phyloP scores from a whole-genome alignment of 2,888 invertebrate genomes.

The Cyaniris semiargus region DNA sequence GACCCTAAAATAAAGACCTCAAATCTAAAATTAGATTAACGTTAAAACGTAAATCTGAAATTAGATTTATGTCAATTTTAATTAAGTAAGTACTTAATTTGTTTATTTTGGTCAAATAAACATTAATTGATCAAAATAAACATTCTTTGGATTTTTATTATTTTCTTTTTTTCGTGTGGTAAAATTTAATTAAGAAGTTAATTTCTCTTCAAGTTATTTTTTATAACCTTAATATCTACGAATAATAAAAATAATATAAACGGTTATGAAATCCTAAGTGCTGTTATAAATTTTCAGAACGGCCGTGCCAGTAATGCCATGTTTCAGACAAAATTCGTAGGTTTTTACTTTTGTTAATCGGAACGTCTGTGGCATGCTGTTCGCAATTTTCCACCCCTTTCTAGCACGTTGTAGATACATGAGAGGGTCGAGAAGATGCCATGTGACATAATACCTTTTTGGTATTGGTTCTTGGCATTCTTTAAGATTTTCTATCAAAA shows the following conservation, averaged over 20 bases:
- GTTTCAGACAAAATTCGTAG: slow-evolving; percentile 61
- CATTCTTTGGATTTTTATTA: not conserved
- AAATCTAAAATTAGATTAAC: too few species aligned
- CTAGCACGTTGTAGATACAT: not conserved
- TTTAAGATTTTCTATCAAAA: too few species aligned
- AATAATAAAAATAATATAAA: too few species aligned
- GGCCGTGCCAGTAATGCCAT: slow-evolving; percentile 56
- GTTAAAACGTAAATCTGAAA: too few species aligned
- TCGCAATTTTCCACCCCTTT: slow-evolving; percentile 8
- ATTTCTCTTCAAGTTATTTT: not conserved
- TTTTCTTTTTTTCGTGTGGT: not conserved
- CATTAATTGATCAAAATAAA: too few species aligned
- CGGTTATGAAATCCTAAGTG: not conserved
- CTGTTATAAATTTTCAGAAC: slow-evolving; percentile 58
- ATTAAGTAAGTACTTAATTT: not conserved
- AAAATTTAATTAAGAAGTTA: not conserved
- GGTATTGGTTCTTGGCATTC: too few species aligned
- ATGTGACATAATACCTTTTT: too few species aligned
- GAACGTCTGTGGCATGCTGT: slow-evolving; percentile 24
- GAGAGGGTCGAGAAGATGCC: not conserved
- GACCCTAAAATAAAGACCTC: not conserved
- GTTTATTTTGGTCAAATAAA: not conserved
- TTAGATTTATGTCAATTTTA: not conserved
- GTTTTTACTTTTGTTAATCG: slow-evolving; percentile 46
- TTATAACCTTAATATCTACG: not conserved